Evolutionary conservation across 2,888 invertebrate genomes (phyloP), one percentile per base, ranked within the genome.

Genomic region (Dermolepida albohirtum): DNA sequence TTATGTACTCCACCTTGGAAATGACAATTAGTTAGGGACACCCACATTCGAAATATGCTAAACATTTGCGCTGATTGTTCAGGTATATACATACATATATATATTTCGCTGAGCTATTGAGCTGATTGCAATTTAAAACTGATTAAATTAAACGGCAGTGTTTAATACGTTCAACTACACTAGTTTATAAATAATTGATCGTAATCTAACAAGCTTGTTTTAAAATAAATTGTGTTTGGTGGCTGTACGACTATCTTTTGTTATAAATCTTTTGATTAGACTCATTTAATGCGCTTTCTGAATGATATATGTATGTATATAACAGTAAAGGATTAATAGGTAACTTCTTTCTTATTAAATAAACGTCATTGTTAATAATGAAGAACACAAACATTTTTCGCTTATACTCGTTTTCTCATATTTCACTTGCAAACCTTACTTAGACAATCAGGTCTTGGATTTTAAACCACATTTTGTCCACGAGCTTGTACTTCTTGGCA

Each of bases 21-120:
- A 71, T 71, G 72, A 70, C 73, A 71, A 73, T 73, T 72, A 73
- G 70, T 49, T n/a, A n/a, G 55, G 67, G 49, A 72, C 73, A 69
- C 73, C 73, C 70, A 73, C 73, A 65, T 65, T 17, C 11, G 52
- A 62, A 67, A 27, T 63, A 67, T 67, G 63, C 40, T 51, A 63
- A 47, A 34, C 54, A 65, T 65, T 65, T 52, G 16, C 55, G 52
- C 27, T 65, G 41, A 34, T 43, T 41, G 51, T 29, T 41, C 16
- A 44, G 27, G 16, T 40, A 7, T 47, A 12, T 12, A 6, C 16
- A 40, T 27, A 40, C 6, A 54, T 14, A 39, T 39, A 17, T 27
- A 49, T 49, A 49, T 63, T 34, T 49, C 44, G 43, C 44, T 43
- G 7, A n/a, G 22, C 17, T 43, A 44, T 59, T 59, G 22, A 59